Evolutionary conservation across 2,888 invertebrate species (phyloP), one percentile per base, ranked within the genome.

Genomic region (Drosophila barbarae): DNA sequence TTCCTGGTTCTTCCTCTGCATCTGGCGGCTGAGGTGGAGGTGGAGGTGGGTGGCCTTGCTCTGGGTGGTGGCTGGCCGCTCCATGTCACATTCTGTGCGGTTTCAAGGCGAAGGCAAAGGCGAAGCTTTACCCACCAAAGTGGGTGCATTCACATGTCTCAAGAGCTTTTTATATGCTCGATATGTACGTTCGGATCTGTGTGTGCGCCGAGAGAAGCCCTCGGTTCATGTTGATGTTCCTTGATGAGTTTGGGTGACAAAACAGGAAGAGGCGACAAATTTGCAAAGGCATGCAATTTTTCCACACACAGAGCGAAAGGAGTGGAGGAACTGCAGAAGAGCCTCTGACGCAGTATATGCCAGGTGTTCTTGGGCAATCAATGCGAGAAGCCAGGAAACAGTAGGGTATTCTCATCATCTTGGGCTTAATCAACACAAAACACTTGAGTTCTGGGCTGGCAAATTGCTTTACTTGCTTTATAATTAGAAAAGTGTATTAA

Each of bases 91-190:
- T 47, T 64, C 34, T 51, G 67, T 77, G 81, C 61, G 78, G 84
- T 80, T 78, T 69, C 54, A 70, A 70, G 69, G 69, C 67, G 34
- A 60, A 64, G 63, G 61, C 61, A 49, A 54, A 63, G 83, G 61
- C 61, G 56, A 47, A 46, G 83, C 74, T 74, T 78, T 81, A 64
- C 74, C 77, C 84, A 74, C 76, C 83, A 87, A 87, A 87, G 88
- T 87, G 88, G 88, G 86, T 86, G 86, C 87, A 86, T 87, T 87
- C 88, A 85, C 87, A 87, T 87, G 87, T 87, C 87, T 87, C 87
- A 87, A 87, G 87, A 87, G 87, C 88, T 87, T 87, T 87, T 87
- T 87, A 87, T 86, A 87, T 85, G 85, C 88, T 87, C 87, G 85
- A 87, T 85, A 78, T 76, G 47, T 69, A 49, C 53, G 59, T 63